phyloP scores from a whole-genome alignment of 2,797 vertebrate genomes.

The Chelmon rostratus region DNA sequence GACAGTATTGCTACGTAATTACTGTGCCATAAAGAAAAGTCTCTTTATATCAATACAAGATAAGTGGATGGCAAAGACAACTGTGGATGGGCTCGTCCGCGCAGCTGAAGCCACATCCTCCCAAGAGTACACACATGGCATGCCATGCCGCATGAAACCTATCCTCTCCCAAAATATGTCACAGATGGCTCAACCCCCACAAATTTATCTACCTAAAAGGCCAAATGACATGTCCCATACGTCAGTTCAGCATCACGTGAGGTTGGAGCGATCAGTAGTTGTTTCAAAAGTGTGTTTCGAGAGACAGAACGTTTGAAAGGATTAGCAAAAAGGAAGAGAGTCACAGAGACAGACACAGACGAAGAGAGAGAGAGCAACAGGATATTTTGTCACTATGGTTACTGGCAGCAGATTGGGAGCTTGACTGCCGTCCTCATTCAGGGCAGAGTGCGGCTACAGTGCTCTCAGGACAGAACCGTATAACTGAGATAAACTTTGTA shows the following conservation, averaged over 20 bases:
- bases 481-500: neutral
- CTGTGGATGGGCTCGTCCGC: neutral
- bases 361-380: conserved; percentile 56
- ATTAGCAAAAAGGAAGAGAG: conserved; percentile 25
- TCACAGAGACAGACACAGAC: neutral
- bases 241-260: neutral
- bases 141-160: neutral
- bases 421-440: conserved; percentile 84
- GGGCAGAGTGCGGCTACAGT: conserved; percentile 11
- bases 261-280: neutral
- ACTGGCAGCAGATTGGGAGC: conserved; percentile 61
- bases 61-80: neutral
- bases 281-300: conserved; percentile 4
- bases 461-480: neutral
- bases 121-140: conserved; percentile 22
- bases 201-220: neutral
- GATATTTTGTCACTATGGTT: conserved; percentile 83
- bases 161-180: conserved; percentile 9
- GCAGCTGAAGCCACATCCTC: conserved; percentile 65
- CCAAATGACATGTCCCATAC: neutral
- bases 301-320: neutral
- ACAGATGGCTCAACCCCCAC: neutral
- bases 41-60: neutral
- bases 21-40: neutral
- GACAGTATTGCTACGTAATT: neutral